Evolutionary conservation across 2,888 invertebrate species (phyloP), one percentile per base, ranked within the genome.

Genomic region (Pseudanteris insignis): DNA sequence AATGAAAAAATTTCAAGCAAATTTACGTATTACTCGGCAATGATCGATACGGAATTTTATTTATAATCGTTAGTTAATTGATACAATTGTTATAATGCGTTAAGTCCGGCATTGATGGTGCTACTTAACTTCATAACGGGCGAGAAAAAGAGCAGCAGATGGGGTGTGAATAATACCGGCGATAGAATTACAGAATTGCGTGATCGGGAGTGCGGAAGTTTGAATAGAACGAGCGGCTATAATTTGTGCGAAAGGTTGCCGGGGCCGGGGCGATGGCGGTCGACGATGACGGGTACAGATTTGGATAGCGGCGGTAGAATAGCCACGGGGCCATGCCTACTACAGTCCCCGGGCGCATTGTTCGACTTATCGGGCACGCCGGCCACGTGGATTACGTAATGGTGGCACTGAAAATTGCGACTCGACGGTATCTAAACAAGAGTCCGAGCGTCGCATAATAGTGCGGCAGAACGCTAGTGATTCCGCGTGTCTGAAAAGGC

Each of bases 361-460:
- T 77, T 72, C 70, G 70, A 76, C 73, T 78, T 79, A 79, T 79
- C 79, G 73, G 70, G 6, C 8, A 55, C 50, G 67, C 67, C 57
- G 66, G 28, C 77, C 77, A 78, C 76, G 76, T 76, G 76, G 74
- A 73, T 72, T 70, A 72, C 71, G 75, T 79, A 79, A 79, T 77
- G 70, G 72, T 65, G 67, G 67, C 70, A 75, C 75, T 73, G 76
- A 76, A 78, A 79, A 75, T 73, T 18, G 77, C 72, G 74, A 75
- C 75, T 75, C 72, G 73, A 73, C 75, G 74, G 78, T 78, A 75
- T 76, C 73, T 75, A 75, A 75, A 76, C 77, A 73, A 69, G 72
- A 71, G 73, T 74, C 51, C 36, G 18, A n/a, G 44, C 11, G 12
- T 36, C 43, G 26, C 54, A 65, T 53, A 59, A 53, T 63, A 47